Base-by-base conservation (phyloP, 2,113 vertebrate genomes). In the Saccopteryx bilineata region DNA sequence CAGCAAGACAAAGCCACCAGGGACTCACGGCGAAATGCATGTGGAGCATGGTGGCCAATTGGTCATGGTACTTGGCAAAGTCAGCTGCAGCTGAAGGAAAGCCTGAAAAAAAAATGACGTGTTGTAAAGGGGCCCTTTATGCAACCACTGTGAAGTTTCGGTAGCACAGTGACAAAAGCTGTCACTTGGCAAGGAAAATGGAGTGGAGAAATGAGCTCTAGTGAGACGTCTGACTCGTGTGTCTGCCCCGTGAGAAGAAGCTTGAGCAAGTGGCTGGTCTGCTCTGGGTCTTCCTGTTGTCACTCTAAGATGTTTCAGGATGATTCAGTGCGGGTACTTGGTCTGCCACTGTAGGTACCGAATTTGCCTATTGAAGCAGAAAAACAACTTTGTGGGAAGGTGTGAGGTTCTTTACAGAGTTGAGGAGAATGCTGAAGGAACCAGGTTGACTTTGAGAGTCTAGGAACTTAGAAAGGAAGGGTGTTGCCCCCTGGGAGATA, bases 81-180 rank as follows among this genome's bases (percentile, higher is more conserved):
- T 61, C 78, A 91, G 12, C 58, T 65, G 26, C 12, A 54, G 61
- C 54, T 87, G 56, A 96, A 87, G 74, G 89, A 86, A 89, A 92
- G 23, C 58, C 60, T 28, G 24, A 15, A 58, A 82, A 82, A n/a
- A 48, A 50, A 46, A 0, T 3, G 21, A 82, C 31, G 19, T 76
- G 15, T 33, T 89, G 46, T 65, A 26, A 71, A 88, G 65, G 23
- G 2, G 46, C 72, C 5, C 56, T 94, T 28, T 63, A 26, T 2
- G 23, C 24, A 85, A 50, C 1, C 50, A 54, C 26, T 2, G 31
- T 80, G 58, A 8, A 5, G 19, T 48, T 74, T 91, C 9, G 12
- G 46, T 58, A 89, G 28, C 5, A 9, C 60, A 60, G 63, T 23
- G 50, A 85, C 74, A 66, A 92, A 85, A 74, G 17, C 28, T 87